These are phyloP conservation scores for Madoqua kirkii DNA, from an alignment of 2,113 vertebrate species.

Conservation along the genomic window DNA sequence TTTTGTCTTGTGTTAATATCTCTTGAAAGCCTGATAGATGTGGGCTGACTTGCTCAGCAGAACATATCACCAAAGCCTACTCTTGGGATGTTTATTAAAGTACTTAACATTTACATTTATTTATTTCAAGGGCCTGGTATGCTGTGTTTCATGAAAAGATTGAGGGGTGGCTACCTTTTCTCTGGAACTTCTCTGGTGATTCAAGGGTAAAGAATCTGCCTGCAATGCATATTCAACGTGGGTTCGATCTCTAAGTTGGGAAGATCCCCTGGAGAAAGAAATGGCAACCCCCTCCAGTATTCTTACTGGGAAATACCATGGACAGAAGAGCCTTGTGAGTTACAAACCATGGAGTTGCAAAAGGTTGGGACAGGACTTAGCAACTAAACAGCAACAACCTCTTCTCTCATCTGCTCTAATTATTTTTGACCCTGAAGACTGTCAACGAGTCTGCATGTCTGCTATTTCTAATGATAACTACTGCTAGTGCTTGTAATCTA, in stretches of 20 bases:
- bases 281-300: not conserved
- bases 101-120: constrained; percentile 25
- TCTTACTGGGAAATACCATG: not conserved
- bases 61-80: constrained; percentile 25
- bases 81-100: not conserved
- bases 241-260: not conserved
- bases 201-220: not conserved
- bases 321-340: too few species aligned
- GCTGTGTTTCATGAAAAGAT: not conserved
- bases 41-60: not conserved
- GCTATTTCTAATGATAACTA: too few species aligned
- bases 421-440: too few species aligned
- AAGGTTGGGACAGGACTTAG: too few species aligned
- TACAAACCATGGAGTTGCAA: too few species aligned
- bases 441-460: too few species aligned
- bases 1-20: constrained; percentile 8
- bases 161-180: not conserved
- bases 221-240: accelerated
- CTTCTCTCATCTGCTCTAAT: too few species aligned
- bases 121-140: not conserved
- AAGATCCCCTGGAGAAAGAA: not conserved
- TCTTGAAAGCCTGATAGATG: not conserved
- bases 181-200: not conserved
- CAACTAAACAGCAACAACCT: too few species aligned
- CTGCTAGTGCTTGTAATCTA: too few species aligned